Conservation (phyloP, 1,140 invertebrate species). For the Psilanteris sp. region DNA sequence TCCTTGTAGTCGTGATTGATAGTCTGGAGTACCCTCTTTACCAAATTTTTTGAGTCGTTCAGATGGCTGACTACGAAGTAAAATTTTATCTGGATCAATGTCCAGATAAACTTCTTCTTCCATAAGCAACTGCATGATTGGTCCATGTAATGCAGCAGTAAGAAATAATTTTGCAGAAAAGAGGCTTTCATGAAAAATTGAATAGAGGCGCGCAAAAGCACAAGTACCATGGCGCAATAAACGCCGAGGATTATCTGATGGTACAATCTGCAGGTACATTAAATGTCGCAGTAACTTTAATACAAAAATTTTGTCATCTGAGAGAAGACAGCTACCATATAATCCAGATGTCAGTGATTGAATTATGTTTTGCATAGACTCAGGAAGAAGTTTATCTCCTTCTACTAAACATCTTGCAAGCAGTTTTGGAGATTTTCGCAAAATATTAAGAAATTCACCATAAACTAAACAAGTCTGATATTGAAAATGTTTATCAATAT, state of each 20-base stretch:
- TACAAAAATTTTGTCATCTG: slow-evolving; percentile 90
- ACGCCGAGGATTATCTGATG: slow-evolving; percentile 90
- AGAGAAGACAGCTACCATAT: slow-evolving; percentile 89
- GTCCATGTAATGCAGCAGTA: slow-evolving; percentile 93
- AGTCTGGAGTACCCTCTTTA: slow-evolving; percentile 85
- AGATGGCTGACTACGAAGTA: slow-evolving; percentile 84
- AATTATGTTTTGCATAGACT: slow-evolving; percentile 84
- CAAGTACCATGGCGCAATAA: slow-evolving; percentile 91
- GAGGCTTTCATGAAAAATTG: slow-evolving; percentile 93
- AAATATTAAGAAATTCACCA: slow-evolving; percentile 88
- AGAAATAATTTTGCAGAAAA: slow-evolving; percentile 95
- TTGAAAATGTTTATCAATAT: slow-evolving; percentile 91
- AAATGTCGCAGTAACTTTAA: slow-evolving; percentile 89
- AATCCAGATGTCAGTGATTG: slow-evolving; percentile 89
- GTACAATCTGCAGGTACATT: slow-evolving; percentile 90
- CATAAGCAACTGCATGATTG: slow-evolving; percentile 95
- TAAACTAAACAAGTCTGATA: slow-evolving; percentile 89
- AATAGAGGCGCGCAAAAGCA: slow-evolving; percentile 94
- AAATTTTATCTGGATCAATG: slow-evolving; percentile 93
- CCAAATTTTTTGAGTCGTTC: slow-evolving; percentile 91
- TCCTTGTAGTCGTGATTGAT: slow-evolving; percentile 85
- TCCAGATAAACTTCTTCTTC: slow-evolving; percentile 96
- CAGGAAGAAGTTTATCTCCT: slow-evolving; percentile 85
- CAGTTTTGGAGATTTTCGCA: slow-evolving; percentile 89
- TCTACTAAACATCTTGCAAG: slow-evolving; percentile 88